These are phyloP conservation scores for Sialia sialis DNA, from an alignment of 2,113 vertebrate species.

Conservation along the genomic window DNA sequence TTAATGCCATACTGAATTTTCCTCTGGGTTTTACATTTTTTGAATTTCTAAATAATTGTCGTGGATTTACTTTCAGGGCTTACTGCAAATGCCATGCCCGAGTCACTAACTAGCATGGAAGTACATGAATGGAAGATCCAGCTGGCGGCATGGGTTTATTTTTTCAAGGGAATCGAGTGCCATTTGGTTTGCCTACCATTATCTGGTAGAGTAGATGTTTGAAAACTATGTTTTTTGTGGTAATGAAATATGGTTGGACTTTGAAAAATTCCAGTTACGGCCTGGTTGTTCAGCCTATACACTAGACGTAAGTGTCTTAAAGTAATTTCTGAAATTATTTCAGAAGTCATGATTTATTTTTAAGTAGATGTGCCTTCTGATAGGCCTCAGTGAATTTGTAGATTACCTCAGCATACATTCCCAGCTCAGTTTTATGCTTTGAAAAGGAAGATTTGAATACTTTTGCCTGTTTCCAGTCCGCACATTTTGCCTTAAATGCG, in stretches of 20 bases:
- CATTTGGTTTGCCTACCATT: not conserved
- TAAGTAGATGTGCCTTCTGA: not conserved
- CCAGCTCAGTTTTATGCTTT: not conserved
- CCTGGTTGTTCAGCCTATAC: not conserved
- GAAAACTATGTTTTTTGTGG: not conserved
- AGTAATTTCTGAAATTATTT: not conserved
- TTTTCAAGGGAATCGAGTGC: not conserved
- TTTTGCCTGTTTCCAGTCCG: not conserved
- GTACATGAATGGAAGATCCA: not conserved
- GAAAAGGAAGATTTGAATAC: not conserved
- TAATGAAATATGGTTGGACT: fast-evolving
- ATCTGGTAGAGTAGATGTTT: not conserved
- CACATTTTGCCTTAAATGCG: not conserved
- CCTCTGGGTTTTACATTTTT: not conserved
- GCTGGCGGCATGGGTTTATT: not conserved
- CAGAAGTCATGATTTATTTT: not conserved
- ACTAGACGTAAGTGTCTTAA: not conserved
- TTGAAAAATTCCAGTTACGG: not conserved
- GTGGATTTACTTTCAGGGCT: not conserved
- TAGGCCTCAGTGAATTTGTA: not conserved
- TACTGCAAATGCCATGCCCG: not conserved
- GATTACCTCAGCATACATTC: not conserved
- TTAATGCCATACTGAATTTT: not conserved
- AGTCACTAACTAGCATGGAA: not conserved
- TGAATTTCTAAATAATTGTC: not conserved